These are phyloP conservation scores for Micrasema longulum DNA, from an alignment of 1,140 invertebrate genomes.

Conservation along the genomic window DNA sequence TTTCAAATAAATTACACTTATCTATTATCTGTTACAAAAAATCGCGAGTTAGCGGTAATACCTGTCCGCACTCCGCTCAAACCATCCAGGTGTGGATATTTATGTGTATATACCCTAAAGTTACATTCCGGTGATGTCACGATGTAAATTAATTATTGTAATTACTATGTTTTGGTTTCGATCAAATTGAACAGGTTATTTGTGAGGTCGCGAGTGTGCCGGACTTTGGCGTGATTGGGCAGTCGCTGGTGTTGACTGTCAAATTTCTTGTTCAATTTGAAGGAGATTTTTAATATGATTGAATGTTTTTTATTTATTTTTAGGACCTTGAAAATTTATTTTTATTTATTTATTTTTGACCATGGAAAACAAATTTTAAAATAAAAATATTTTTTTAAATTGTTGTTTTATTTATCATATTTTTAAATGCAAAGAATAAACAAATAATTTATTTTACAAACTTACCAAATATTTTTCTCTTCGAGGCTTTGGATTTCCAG, in stretches of 20 bases:
- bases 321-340: slow-evolving; percentile 27
- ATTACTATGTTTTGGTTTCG: neutral
- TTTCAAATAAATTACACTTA: slow-evolving; percentile 12
- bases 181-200: slow-evolving; percentile 28
- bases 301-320: slow-evolving; percentile 39
- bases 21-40: slow-evolving; percentile 22
- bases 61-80: neutral
- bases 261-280: slow-evolving; percentile 24
- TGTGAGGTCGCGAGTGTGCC: neutral
- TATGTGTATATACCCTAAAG: slow-evolving; percentile 18
- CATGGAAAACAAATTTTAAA: slow-evolving; percentile 20
- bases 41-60: neutral
- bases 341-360: slow-evolving; percentile 38
- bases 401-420: neutral
- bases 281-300: slow-evolving; percentile 9
- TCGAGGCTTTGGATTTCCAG: no score
- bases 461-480: no score
- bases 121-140: slow-evolving; percentile 33
- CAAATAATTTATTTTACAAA: no score
- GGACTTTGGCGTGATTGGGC: neutral
- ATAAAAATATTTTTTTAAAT: slow-evolving; percentile 27
- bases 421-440: no score
- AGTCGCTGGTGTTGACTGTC: slow-evolving; percentile 11
- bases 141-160: slow-evolving; percentile 22
- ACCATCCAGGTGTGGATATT: slow-evolving; percentile 11